phyloP scores from a whole-genome alignment of 2,797 vertebrate species.

The Cirrhinus mrigala region DNA sequence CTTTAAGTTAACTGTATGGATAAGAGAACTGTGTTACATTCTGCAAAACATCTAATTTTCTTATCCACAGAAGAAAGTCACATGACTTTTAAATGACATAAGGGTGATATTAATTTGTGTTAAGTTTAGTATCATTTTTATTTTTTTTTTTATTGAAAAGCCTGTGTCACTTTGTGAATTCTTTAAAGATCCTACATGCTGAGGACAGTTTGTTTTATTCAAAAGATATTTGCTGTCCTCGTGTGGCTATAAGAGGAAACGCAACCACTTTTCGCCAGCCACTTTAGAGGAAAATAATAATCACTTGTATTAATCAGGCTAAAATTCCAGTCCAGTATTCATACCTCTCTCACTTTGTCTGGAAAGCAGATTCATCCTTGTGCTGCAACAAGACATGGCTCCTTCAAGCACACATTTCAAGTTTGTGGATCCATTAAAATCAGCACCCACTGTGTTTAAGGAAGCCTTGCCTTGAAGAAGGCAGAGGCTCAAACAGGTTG shows the following conservation, averaged over 20 bases:
- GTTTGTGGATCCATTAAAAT: no score
- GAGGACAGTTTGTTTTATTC: neutral
- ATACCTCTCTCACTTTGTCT: neutral
- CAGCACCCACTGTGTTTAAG: no score
- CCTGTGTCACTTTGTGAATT: neutral
- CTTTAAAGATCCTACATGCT: neutral
- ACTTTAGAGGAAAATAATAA: neutral
- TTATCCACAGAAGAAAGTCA: neutral
- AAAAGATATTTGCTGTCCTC: constrained; percentile 11
- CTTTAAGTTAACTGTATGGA: neutral
- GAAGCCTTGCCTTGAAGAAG: no score
- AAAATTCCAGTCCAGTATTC: neutral
- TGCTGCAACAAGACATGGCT: neutral
- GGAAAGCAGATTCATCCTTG: neutral
- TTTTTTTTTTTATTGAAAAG: neutral
- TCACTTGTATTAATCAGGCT: no score
- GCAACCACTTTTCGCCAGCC: neutral
- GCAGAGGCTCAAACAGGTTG: no score
- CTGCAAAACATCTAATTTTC: neutral
- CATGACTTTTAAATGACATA: neutral
- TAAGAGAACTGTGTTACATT: neutral
- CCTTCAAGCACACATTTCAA: neutral
- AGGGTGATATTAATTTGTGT: neutral
- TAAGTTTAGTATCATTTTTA: neutral
- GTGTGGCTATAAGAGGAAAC: neutral